Evolutionary conservation across 2,797 vertebrate species (phyloP), one percentile per base, ranked within the genome.

Genomic region (Nyctalus aviator): DNA sequence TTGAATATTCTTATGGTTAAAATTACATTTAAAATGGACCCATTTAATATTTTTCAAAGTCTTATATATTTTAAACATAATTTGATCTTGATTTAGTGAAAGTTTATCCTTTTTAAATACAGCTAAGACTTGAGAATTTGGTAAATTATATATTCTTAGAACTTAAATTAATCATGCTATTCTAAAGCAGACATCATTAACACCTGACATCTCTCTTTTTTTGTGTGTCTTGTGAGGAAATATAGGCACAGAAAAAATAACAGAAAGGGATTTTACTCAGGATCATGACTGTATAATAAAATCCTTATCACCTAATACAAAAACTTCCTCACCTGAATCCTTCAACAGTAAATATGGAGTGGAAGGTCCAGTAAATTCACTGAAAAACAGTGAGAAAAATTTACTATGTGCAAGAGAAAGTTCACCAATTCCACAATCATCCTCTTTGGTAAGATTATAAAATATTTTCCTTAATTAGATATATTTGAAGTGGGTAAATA

Each of bases 191-290:
- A 62, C 8, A 37, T 91, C 17, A 85, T 2, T 46, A 88, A 96
- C 30, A 48, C 5, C 8, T 44, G 59, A 25, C 55, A 17, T 69
- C 46, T 94, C 10, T 82, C 68, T 90, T 21, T 84, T 86, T 1
- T 94, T 86, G 48, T 94, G 75, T 94, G 62, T 92, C 94, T 91
- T 73, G 10, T 93, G 93, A 64, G 53, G 32, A 32, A 90, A 84
- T 91, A n/a, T 97, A 99, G 99, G 98, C 98, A 95, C 78, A 9
- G 98, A 98, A 89, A 98, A 98, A 96, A 95, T 84, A 87, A 95
- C 97, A 90, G 98, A 94, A 95, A 92, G 46, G 77, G 91, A 91
- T 85, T 90, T 78, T 77, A 73, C 71, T 78, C 90, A 96, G 64
- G 97, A 97, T 55, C 92, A 55, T 48, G 97, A 95, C 88, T 97